Evolutionary conservation across 1,140 invertebrate genomes (phyloP).

Genomic region (Tetramorium alpestre): DNA sequence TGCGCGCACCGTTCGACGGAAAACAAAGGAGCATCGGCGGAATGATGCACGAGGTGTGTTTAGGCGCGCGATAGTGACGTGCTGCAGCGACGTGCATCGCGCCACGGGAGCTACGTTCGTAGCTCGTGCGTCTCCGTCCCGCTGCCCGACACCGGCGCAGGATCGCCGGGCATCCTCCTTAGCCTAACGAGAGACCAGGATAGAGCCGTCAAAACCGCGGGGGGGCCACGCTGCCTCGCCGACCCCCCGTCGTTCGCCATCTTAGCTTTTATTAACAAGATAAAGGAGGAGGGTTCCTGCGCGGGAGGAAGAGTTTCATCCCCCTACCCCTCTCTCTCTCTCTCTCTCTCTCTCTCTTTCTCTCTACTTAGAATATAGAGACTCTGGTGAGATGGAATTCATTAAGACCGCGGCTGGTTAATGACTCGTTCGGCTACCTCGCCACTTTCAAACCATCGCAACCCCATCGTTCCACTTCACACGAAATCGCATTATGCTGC

Average conservation of each 20-base stretch:
- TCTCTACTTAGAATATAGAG: conserved; percentile 40
- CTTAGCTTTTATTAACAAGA: conserved; percentile 86
- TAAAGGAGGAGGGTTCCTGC: conserved; percentile 73
- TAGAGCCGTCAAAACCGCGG: conserved; percentile 86
- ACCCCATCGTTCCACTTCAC: conserved; percentile 35
- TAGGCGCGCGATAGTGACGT: conserved; percentile 85
- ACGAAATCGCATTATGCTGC: conserved; percentile 50
- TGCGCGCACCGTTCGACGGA: conserved; percentile 56
- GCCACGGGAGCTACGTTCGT: conserved; percentile 82
- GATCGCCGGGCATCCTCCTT: conserved; percentile 64
- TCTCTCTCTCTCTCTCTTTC: conserved; percentile 18
- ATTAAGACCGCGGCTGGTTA: conserved; percentile 80
- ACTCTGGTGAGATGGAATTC: conserved; percentile 79
- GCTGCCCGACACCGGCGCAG: background rate
- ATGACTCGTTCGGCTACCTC: conserved; percentile 79
- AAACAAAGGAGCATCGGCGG: conserved; percentile 81
- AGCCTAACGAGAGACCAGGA: conserved; percentile 80
- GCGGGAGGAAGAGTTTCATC: conserved; percentile 20
- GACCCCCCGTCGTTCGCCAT: conserved; percentile 84
- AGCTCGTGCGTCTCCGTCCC: conserved; percentile 62
- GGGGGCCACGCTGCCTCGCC: conserved; percentile 80
- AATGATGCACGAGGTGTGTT: conserved; percentile 86
- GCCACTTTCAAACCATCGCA: conserved; percentile 62
- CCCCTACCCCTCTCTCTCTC: background rate
- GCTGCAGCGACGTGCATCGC: conserved; percentile 78